A percentile compares a stretch with the other conserved stretches of the same genome.
These are phyloP conservation scores for Hippoglossus hippoglossus DNA, from an alignment of 2,797 vertebrate species.

Conservation along the genomic window DNA sequence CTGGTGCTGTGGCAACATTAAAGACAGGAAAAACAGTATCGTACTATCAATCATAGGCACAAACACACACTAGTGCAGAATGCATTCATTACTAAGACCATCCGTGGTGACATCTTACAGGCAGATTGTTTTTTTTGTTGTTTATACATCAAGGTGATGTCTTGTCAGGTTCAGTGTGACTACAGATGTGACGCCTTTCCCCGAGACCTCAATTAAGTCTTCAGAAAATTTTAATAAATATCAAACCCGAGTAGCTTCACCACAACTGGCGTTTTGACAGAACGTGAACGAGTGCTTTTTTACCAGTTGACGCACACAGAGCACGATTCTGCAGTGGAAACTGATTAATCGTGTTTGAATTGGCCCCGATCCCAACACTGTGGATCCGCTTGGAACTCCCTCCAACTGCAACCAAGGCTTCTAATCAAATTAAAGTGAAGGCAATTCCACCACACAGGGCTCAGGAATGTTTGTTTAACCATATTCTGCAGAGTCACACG, in stretches of 20 bases:
- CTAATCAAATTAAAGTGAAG: neutral
- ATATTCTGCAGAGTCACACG: too few relatives aligned
- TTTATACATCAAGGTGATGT: conserved; percentile 15
- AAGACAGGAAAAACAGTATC: conserved; percentile 53
- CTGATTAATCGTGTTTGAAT: neutral
- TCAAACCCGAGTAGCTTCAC: neutral
- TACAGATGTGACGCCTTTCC: neutral
- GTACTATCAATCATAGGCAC: conserved; percentile 46
- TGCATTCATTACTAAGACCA: conserved; percentile 11
- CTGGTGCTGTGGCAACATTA: conserved; percentile 73
- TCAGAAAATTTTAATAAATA: neutral
- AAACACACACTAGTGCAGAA: conserved; percentile 5
- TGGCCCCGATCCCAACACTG: conserved; percentile 1
- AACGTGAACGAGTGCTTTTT: neutral
- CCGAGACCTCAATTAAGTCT: neutral
- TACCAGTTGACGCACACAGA: neutral
- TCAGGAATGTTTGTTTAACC: too few relatives aligned
- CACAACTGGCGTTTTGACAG: neutral
- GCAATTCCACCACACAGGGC: too few relatives aligned
- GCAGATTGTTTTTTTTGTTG: conserved; percentile 16
- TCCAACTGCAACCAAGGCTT: neutral
- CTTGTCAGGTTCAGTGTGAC: conserved; percentile 4
- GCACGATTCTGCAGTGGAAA: neutral
- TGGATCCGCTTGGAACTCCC: conserved; percentile 8
- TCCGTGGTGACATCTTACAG: conserved; percentile 6